Evolutionary conservation across 53 echinoderm and acorn worm species (phyloP).

Genomic region (Paelopatides confundens): DNA sequence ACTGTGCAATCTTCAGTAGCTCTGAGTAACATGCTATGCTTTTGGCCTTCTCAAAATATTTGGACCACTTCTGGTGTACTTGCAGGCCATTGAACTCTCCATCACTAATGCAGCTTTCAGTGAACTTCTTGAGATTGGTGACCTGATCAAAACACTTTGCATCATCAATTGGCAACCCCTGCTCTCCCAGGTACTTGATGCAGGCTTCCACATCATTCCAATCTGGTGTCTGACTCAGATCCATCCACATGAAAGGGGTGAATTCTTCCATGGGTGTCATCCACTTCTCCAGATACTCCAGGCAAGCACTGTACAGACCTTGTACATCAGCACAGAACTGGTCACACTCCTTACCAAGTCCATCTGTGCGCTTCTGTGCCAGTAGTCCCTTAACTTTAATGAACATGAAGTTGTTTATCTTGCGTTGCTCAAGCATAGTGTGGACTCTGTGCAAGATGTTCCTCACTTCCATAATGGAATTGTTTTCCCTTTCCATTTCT

Average conservation of each 20-base stretch:
- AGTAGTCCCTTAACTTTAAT: constrained; percentile 26
- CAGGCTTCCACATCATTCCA: constrained; percentile 14
- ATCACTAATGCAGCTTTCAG: background rate
- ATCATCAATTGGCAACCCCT: background rate
- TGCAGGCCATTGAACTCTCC: background rate
- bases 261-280: constrained; percentile 7
- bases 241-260: background rate
- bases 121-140: constrained; percentile 7
- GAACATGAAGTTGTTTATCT: constrained; percentile 1
- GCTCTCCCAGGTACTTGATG: background rate
- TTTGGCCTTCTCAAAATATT: background rate
- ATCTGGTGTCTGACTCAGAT: background rate
- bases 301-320: background rate
- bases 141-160: constrained; percentile 12
- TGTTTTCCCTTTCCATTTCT: constrained; percentile 17
- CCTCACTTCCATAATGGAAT: constrained; percentile 15
- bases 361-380: background rate
- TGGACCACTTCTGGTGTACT: constrained; percentile 1
- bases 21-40: background rate
- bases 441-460: background rate
- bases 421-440: background rate
- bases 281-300: constrained; percentile 5
- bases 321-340: background rate
- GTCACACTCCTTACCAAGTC: background rate
- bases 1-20: constrained; percentile 20